These are phyloP conservation scores for Penaeus chinensis DNA, from an alignment of 1,140 invertebrate species.

Conservation along the genomic window DNA sequence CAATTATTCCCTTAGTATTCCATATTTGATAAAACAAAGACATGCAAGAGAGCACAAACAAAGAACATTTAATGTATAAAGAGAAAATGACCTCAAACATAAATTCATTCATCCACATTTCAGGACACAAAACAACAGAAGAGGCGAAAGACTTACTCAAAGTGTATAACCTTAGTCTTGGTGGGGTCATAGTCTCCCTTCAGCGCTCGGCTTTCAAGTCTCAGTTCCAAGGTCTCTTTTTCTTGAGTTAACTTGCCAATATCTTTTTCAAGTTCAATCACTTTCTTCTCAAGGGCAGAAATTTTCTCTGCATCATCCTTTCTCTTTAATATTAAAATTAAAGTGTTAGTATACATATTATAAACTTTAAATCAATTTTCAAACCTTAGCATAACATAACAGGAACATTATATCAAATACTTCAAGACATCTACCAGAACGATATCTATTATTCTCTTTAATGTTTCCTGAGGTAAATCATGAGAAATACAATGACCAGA, in stretches of 20 bases:
- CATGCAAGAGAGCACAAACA: too few relatives aligned
- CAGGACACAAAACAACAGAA: conserved; percentile 8
- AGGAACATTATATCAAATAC: too few relatives aligned
- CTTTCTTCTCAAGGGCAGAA: conserved; percentile 68
- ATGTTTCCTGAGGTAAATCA: too few relatives aligned
- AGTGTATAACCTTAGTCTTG: conserved; percentile 67
- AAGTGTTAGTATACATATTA: neutral
- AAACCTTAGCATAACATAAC: too few relatives aligned
- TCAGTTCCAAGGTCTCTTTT: conserved; percentile 75
- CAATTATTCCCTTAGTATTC: too few relatives aligned
- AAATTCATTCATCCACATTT: conserved; percentile 66
- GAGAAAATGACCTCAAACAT: neutral
- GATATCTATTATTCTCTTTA: too few relatives aligned
- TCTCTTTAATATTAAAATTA: neutral
- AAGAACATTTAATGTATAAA: too few relatives aligned
- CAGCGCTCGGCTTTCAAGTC: conserved; percentile 75
- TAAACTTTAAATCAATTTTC: too few relatives aligned
- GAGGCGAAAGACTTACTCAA: conserved; percentile 65
- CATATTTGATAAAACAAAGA: too few relatives aligned
- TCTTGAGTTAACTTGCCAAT: conserved; percentile 73
- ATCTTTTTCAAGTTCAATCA: conserved; percentile 72
- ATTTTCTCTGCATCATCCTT: conserved; percentile 25
- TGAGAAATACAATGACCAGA: too few relatives aligned
- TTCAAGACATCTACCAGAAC: too few relatives aligned
- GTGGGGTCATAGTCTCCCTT: conserved; percentile 73